These are phyloP conservation scores for Danionella cerebrum DNA, from an alignment of 2,113 vertebrate species.

Conservation along the genomic window DNA sequence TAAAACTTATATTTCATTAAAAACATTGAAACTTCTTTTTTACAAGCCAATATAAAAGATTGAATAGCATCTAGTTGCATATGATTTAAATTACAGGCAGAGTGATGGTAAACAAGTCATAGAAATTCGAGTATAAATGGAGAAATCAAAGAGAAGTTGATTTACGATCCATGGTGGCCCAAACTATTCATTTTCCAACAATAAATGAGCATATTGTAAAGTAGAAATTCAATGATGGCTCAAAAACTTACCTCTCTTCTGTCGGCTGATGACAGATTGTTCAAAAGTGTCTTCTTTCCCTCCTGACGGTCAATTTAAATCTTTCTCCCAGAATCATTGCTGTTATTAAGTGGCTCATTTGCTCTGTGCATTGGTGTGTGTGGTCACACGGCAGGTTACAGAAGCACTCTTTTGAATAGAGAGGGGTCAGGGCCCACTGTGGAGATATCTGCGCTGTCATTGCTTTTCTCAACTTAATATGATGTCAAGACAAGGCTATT, in stretches of 20 bases:
- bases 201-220: no score
- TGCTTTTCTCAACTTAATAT: conserved; percentile 24
- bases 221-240: background rate
- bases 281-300: conserved; percentile 27
- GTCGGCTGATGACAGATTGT: conserved; percentile 19
- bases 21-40: no score
- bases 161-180: no score
- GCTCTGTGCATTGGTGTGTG: conserved; percentile 10
- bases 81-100: no score
- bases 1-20: no score
- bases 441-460: background rate
- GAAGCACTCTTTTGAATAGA: background rate
- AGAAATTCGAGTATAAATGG: no score
- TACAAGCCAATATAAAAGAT: no score
- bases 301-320: conserved; percentile 21
- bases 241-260: background rate
- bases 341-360: conserved; percentile 34
- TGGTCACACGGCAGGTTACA: background rate
- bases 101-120: no score
- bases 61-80: no score
- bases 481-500: conserved; percentile 41
- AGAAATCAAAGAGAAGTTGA: no score
- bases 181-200: no score
- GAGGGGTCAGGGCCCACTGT: conserved; percentile 2
- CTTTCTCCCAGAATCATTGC: conserved; percentile 32